Conservation (phyloP, 2,888 invertebrate species). For the Trachelus tabidus region DNA sequence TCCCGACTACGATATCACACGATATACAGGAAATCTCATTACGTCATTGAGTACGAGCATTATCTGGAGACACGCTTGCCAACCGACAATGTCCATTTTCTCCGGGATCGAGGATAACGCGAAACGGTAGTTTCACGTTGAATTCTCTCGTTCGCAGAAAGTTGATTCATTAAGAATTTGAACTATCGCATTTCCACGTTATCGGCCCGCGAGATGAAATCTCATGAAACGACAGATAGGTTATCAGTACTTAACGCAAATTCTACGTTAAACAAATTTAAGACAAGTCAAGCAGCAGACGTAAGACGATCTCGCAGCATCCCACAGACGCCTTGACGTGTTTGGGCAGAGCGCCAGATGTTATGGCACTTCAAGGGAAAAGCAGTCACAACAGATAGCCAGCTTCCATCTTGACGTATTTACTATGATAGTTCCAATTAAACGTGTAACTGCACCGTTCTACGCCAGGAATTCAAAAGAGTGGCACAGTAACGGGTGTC, state of each 20-base stretch:
- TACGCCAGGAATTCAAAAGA: background rate
- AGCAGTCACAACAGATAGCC: background rate
- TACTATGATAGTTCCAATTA: background rate
- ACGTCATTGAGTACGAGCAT: background rate
- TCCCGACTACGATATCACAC: background rate
- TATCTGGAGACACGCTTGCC: background rate
- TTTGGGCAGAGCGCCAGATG: background rate
- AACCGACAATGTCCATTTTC: background rate
- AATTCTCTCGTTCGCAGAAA: background rate
- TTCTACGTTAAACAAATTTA: background rate
- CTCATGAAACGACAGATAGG: background rate
- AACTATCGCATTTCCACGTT: background rate
- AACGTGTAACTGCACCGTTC: too few relatives aligned
- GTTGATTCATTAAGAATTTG: background rate
- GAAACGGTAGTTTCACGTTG: background rate
- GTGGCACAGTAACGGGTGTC: background rate
- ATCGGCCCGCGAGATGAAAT: background rate
- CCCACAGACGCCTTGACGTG: slow-evolving; percentile 1
- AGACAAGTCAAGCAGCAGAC: background rate
- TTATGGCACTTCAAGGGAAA: background rate
- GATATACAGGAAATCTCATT: background rate
- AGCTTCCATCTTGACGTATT: background rate
- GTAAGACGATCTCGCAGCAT: background rate
- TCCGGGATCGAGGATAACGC: background rate
- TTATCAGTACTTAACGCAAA: background rate